Evolutionary conservation across 1,140 invertebrate species (phyloP).

Genomic region (Drosophila quadrilineata): DNA sequence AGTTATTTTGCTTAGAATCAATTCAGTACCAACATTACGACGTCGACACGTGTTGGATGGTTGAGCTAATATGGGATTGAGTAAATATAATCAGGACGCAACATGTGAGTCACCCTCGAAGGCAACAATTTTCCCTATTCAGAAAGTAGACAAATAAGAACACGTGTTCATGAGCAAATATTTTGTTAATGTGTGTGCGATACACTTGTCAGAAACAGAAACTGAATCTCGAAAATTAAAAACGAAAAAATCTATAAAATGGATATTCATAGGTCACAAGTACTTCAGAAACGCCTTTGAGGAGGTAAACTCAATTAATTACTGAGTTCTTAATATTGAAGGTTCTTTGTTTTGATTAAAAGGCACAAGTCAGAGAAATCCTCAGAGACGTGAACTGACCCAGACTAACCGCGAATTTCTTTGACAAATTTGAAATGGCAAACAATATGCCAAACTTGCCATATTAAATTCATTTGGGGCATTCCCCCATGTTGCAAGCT

Average conservation of each 20-base stretch:
- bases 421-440: constrained; percentile 3
- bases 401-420: neutral
- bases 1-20: too few species aligned
- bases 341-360: too few species aligned
- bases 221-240: constrained; percentile 13
- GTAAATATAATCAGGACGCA: constrained; percentile 48
- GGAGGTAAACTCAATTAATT: too few species aligned
- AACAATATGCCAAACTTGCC: too few species aligned
- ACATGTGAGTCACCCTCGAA: neutral
- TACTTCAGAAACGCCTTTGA: neutral
- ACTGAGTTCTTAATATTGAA: too few species aligned
- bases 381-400: too few species aligned
- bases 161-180: constrained; percentile 54
- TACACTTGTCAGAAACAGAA: neutral
- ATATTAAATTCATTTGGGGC: too few species aligned
- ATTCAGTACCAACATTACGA: neutral
- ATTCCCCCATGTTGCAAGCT: constrained; percentile 1
- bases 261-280: too few species aligned
- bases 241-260: too few species aligned
- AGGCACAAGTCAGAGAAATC: too few species aligned
- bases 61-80: constrained; percentile 13
- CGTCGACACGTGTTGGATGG: constrained; percentile 28
- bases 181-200: constrained; percentile 18
- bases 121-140: neutral
- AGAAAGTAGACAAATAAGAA: constrained; percentile 6